These are phyloP conservation scores for Sphyrna mokarran DNA, from an alignment of 2,113 vertebrate genomes.

Conservation along the genomic window DNA sequence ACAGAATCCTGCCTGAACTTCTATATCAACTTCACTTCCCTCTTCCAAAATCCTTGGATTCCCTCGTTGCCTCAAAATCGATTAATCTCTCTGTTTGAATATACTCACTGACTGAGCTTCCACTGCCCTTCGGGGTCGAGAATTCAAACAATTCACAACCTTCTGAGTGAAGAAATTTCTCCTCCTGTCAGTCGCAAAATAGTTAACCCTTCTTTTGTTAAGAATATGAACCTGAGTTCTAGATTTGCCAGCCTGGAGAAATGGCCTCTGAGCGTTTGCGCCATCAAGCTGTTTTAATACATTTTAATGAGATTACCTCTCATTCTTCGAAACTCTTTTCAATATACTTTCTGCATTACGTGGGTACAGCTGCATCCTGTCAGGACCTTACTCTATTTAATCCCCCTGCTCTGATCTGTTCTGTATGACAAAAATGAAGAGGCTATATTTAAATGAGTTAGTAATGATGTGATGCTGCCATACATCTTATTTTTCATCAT, in stretches of 20 bases:
- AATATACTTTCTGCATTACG: neutral
- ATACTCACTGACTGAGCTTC: neutral
- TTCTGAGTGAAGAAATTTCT: neutral
- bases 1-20: neutral
- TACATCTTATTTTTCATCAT: neutral
- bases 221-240: neutral
- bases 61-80: neutral
- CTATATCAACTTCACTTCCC: too few species aligned
- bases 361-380: neutral
- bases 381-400: neutral
- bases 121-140: neutral
- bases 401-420: neutral
- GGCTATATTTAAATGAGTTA: conserved; percentile 12
- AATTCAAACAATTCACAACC: neutral
- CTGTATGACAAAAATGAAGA: neutral
- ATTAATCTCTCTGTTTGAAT: neutral
- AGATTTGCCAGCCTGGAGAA: neutral
- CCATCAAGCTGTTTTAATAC: neutral
- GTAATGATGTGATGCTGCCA: neutral
- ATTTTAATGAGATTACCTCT: neutral
- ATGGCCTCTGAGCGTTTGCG: neutral
- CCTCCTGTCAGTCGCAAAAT: neutral
- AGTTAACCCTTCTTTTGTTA: neutral
- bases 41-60: neutral
- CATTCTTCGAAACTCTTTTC: neutral